Evolutionary conservation across 2,113 vertebrate species (phyloP).

Genomic region (Theristicus caerulescens): DNA sequence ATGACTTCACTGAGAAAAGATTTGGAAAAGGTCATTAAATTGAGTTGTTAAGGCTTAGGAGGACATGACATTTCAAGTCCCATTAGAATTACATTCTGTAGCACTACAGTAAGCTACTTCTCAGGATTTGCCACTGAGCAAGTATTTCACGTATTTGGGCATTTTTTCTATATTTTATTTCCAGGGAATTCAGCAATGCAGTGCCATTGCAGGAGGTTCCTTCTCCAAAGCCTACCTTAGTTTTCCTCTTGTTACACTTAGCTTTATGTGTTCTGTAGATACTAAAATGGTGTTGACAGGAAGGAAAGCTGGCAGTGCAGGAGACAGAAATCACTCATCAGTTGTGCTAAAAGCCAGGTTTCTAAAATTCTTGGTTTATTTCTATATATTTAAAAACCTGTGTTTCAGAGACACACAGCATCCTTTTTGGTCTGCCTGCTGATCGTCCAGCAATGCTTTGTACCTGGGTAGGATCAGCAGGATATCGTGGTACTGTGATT

Average conservation of each 20-base stretch:
- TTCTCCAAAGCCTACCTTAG: not conserved
- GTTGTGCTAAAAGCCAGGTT: not conserved
- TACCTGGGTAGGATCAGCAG: not conserved
- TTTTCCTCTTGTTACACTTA: not conserved
- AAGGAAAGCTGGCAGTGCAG: not conserved
- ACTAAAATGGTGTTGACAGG: not conserved
- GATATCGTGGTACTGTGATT: not conserved
- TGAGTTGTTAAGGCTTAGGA: not conserved
- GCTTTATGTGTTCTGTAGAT: not conserved
- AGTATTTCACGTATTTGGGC: not conserved
- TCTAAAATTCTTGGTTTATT: not conserved
- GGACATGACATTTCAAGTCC: fast-evolving
- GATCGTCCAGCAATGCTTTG: conserved; percentile 17
- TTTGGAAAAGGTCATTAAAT: not conserved
- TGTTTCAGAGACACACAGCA: not conserved
- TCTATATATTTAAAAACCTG: not conserved
- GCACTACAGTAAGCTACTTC: not conserved
- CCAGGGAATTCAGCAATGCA: not conserved
- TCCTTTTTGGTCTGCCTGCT: conserved; percentile 35
- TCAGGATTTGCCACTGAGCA: not conserved
- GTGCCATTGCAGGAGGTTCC: not conserved
- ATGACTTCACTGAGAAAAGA: not conserved
- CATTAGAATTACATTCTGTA: not conserved
- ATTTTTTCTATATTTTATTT: not conserved
- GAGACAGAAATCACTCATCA: not conserved